These are phyloP conservation scores for Oriolus oriolus DNA, from an alignment of 2,113 vertebrate species.

Conservation along the genomic window DNA sequence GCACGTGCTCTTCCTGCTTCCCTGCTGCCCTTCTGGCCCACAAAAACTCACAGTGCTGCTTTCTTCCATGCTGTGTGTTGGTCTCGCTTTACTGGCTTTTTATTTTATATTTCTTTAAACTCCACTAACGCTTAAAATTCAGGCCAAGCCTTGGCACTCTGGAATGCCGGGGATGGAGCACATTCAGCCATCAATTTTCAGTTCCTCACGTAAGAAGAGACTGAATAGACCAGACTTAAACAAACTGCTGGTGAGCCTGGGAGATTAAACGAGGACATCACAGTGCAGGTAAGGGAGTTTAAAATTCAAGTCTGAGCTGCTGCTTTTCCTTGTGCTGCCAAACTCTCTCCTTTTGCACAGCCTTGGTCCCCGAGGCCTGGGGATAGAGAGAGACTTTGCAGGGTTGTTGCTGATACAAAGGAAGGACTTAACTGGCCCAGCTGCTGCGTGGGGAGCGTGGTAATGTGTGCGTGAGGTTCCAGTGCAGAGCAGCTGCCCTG, in stretches of 20 bases:
- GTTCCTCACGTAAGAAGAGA: background rate
- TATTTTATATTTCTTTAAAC: background rate
- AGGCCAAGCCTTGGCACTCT: background rate
- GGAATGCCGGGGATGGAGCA: background rate
- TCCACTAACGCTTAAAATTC: background rate
- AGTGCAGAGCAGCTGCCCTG: fast-evolving
- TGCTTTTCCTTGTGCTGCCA: background rate
- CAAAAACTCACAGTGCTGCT: background rate
- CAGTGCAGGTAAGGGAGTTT: background rate
- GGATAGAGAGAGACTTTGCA: background rate
- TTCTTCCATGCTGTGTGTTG: background rate
- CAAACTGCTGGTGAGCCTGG: background rate
- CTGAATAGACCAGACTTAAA: background rate
- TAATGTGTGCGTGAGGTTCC: fast-evolving
- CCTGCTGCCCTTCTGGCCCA: background rate
- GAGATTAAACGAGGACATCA: background rate
- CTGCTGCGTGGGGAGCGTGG: fast-evolving
- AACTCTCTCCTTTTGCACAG: background rate
- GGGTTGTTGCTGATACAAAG: background rate
- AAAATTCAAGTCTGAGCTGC: background rate
- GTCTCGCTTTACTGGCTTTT: background rate
- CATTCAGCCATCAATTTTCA: background rate
- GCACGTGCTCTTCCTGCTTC: fast-evolving
- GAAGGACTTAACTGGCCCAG: background rate
- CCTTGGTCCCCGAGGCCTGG: background rate